These are phyloP conservation scores for Chaenocephalus aceratus DNA, from an alignment of 2,113 vertebrate genomes.

Conservation along the genomic window DNA sequence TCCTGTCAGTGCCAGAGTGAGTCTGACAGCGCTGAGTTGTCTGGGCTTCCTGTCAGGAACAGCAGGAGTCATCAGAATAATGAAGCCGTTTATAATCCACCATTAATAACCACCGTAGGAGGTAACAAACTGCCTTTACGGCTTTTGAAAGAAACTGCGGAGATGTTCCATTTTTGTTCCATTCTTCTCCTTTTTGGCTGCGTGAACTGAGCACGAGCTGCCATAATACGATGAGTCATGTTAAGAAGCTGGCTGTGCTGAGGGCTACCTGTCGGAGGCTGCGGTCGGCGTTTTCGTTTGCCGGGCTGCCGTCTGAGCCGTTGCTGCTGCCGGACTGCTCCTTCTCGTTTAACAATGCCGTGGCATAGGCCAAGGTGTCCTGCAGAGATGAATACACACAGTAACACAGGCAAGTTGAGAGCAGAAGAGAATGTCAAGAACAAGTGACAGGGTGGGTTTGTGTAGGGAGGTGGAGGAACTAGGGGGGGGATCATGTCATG, in stretches of 20 bases:
- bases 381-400: conserved; percentile 66
- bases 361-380: conserved; percentile 97
- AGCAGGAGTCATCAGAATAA: conserved; percentile 49
- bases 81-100: conserved; percentile 31
- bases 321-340: conserved; percentile 99
- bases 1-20: conserved; percentile 16
- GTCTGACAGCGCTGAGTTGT: conserved; percentile 27
- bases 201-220: conserved; percentile 9
- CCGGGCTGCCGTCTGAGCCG: conserved; percentile 96
- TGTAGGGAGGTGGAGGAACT: neutral
- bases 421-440: neutral
- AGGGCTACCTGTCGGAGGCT: conserved; percentile 92
- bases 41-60: conserved; percentile 42
- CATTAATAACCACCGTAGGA: conserved; percentile 51
- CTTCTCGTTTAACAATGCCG: conserved; percentile 96
- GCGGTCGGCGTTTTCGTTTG: conserved; percentile 93
- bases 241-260: neutral
- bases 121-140: conserved; percentile 47
- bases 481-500: neutral
- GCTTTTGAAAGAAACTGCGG: conserved; percentile 37
- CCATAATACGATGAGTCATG: conserved; percentile 33
- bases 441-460: no score
- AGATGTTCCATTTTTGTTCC: conserved; percentile 43
- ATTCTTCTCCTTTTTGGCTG: conserved; percentile 29
- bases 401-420: neutral